phyloP scores from a whole-genome alignment of 2,888 invertebrate species.

The Tachystola acroxantha region DNA sequence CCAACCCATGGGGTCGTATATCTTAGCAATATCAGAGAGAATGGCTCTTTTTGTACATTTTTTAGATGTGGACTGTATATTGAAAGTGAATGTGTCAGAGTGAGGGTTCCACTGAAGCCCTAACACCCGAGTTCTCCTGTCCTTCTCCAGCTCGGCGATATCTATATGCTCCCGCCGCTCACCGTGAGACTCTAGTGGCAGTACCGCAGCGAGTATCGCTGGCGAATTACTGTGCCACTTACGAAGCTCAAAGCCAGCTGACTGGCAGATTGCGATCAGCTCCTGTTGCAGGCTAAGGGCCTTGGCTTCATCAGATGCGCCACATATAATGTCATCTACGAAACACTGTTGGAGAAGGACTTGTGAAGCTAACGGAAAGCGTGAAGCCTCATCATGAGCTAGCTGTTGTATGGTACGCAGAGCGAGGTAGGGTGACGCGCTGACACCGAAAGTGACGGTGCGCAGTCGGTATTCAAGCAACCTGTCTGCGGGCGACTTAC shows the following conservation, averaged over 20 bases:
- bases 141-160: neutral
- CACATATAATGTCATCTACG: neutral
- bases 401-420: constrained; percentile 2
- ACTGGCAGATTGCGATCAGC: neutral
- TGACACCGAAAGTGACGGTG: constrained; percentile 2
- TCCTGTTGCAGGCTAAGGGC: neutral
- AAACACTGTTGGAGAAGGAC: neutral
- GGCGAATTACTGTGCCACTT: neutral
- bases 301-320: neutral
- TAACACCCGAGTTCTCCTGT: neutral
- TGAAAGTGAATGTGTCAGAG: neutral
- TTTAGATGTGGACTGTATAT: neutral
- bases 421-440: constrained; percentile 2
- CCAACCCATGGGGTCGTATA: too few species aligned
- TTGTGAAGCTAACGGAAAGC: neutral
- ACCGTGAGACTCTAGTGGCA: neutral
- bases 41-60: neutral
- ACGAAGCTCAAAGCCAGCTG: neutral
- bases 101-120: neutral
- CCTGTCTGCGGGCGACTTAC: neutral
- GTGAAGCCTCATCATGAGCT: neutral
- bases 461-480: neutral
- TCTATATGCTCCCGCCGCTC: neutral
- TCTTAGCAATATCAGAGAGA: too few species aligned
- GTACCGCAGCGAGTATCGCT: neutral